phyloP scores from a whole-genome alignment of 2,888 invertebrate genomes.

The Drosophila ustulata region DNA sequence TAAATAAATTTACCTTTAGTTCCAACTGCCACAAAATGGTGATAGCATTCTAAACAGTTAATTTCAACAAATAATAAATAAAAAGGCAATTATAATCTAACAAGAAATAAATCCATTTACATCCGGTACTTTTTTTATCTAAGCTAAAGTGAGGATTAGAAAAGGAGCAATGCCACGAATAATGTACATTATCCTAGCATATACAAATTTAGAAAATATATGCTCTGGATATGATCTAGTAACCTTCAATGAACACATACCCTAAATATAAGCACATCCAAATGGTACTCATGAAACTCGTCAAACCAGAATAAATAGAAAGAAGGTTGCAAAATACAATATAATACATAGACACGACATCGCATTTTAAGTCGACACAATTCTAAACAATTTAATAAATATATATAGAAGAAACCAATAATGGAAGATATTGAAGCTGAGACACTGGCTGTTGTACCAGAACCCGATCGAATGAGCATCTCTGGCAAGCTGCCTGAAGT shows the following conservation, averaged over 20 bases:
- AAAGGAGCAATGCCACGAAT: no score
- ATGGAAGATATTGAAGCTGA: constrained; percentile 19
- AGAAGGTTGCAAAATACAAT: not conserved
- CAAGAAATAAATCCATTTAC: no score
- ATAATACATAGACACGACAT: not conserved
- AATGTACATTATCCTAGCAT: no score
- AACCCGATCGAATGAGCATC: not conserved
- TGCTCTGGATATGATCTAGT: no score
- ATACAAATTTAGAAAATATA: no score
- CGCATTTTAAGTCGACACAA: not conserved
- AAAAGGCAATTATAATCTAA: no score
- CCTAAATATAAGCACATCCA: not conserved
- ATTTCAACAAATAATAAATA: no score
- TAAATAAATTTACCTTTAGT: no score
- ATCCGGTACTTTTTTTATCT: no score
- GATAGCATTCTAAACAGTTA: no score
- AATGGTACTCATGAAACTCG: not conserved
- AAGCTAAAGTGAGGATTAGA: no score
- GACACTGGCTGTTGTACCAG: not conserved
- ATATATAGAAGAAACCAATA: not conserved
- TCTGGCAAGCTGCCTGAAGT: not conserved
- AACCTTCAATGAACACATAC: not conserved
- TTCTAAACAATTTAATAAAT: not conserved
- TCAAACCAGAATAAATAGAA: not conserved
- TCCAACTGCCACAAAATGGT: no score